Evolutionary conservation across 2,888 invertebrate genomes (phyloP).

Genomic region (Dynastes hyllus): DNA sequence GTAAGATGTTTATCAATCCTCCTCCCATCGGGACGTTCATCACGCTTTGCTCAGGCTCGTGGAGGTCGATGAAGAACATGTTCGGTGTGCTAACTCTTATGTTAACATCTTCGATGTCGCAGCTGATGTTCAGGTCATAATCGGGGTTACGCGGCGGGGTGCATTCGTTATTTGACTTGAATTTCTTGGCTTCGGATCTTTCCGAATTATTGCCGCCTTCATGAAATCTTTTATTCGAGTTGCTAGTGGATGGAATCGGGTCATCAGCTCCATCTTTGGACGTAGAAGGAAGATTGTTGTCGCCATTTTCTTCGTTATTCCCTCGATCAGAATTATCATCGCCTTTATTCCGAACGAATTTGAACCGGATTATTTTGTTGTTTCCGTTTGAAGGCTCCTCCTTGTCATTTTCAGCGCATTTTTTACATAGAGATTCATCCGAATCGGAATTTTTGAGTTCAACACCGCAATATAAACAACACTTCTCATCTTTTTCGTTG

Average conservation of each 20-base stretch:
- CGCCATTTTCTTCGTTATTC: background rate
- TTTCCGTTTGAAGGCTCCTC: background rate
- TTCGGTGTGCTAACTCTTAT: background rate
- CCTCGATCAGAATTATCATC: background rate
- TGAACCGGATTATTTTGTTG: conserved; percentile 4
- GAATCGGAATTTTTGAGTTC: background rate
- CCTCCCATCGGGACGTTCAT: conserved; percentile 15
- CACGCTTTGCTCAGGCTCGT: background rate
- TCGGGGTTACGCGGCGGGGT: background rate
- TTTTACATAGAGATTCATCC: background rate
- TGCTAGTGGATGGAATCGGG: background rate
- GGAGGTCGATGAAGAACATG: conserved; percentile 20
- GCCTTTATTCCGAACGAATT: background rate
- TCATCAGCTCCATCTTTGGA: background rate
- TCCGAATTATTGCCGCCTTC: background rate
- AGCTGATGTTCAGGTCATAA: conserved; percentile 4
- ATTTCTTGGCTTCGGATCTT: conserved; percentile 2
- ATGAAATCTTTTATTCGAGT: background rate
- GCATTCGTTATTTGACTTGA: background rate
- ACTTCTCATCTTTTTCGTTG: background rate
- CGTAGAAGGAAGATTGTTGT: background rate
- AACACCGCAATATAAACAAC: background rate
- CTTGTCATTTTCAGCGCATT: conserved; percentile 1
- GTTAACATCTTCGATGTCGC: conserved; percentile 3
- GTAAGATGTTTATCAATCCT: conserved; percentile 12